Evolutionary conservation across 2,888 invertebrate species (phyloP).

Genomic region (Zele albiditarsus): DNA sequence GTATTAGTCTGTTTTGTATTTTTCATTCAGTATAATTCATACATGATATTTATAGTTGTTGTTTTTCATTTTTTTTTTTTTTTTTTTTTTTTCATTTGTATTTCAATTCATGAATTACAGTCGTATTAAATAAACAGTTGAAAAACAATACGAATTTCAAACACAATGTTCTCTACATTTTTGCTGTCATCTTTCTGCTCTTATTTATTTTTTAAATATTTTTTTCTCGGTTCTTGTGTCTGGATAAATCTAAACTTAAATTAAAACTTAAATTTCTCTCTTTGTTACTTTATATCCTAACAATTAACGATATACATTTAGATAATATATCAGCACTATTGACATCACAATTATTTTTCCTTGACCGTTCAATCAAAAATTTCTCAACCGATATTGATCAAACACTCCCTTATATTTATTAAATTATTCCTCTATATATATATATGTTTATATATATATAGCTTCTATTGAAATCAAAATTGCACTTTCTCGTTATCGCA

Average conservation of each 20-base stretch:
- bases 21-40: conserved; percentile 1
- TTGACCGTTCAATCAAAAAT: background rate
- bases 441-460: background rate
- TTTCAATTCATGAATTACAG: background rate
- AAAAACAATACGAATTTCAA: conserved; percentile 16
- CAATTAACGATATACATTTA: conserved; percentile 45
- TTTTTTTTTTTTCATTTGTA: conserved; percentile 35
- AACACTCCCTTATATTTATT: conserved; percentile 9
- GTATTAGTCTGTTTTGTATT: conserved; percentile 11
- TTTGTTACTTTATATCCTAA: conserved; percentile 20
- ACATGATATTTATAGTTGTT: background rate
- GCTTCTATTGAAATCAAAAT: background rate
- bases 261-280: background rate
- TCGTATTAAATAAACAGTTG: background rate
- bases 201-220: background rate
- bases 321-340: conserved; percentile 42
- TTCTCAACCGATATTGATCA: background rate
- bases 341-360: conserved; percentile 49
- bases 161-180: conserved; percentile 1
- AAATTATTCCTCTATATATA: conserved; percentile 25
- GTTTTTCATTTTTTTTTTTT: too few relatives aligned
- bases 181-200: background rate
- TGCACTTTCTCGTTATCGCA: background rate
- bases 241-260: background rate
- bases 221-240: background rate